Conservation (phyloP, 2,113 vertebrate genomes). For the Cochlearius cochlearius region DNA sequence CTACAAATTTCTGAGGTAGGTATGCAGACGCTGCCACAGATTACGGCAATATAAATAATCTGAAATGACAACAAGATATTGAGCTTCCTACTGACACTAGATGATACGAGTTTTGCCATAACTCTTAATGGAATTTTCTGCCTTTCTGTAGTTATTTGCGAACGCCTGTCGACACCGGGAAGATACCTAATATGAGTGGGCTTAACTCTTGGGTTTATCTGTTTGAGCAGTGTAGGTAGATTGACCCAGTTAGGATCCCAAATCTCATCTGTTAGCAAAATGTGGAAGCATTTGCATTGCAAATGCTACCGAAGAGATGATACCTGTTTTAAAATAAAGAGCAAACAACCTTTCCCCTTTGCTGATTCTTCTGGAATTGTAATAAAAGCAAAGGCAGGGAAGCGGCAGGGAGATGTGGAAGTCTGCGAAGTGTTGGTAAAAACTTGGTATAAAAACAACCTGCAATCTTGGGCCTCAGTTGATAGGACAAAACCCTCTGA, state of each 20-base stretch:
- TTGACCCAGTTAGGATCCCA: fast-evolving
- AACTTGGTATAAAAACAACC: background rate
- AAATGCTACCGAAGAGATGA: background rate
- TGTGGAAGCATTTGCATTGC: background rate
- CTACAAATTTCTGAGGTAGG: background rate
- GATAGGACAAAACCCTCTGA: background rate
- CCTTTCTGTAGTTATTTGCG: background rate
- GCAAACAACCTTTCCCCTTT: background rate
- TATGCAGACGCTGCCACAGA: background rate
- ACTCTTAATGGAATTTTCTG: background rate
- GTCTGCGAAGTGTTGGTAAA: background rate
- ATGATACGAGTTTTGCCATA: background rate
- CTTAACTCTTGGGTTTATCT: background rate
- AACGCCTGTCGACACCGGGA: background rate
- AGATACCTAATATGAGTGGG: background rate
- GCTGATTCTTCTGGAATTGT: background rate
- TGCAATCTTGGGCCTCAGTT: too few species aligned
- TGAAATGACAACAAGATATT: background rate
- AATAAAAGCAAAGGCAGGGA: background rate
- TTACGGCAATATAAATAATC: background rate
- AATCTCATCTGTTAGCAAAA: background rate
- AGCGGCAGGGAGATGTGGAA: background rate
- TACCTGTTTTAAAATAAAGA: background rate
- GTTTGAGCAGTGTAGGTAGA: background rate
- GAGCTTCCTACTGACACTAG: background rate